Evolutionary conservation across 37 sponge, comb jelly and placozoan species (phyloP).

Genomic region (Agelas oroides): DNA sequence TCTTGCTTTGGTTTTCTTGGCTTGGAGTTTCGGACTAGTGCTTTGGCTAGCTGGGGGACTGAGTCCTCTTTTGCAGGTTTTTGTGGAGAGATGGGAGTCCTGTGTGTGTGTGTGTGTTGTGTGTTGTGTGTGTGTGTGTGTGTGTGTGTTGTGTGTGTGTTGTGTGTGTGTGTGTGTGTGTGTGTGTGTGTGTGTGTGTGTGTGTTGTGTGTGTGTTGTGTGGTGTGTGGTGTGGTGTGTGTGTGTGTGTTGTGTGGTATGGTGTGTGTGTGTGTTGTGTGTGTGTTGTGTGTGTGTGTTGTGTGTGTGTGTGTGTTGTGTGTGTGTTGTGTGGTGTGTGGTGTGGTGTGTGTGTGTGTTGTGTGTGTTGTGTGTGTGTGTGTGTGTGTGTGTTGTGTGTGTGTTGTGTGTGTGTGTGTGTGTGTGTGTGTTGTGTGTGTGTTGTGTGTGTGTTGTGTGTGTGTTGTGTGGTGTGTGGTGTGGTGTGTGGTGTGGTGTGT

Average conservation of each 20-base stretch:
- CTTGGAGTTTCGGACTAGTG: no score
- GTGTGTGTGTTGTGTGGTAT: no score
- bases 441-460: constrained; percentile 5
- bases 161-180: constrained; percentile 12
- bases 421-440: constrained; percentile 10
- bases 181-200: constrained; percentile 1
- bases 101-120: constrained; percentile 1
- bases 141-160: constrained; percentile 8
- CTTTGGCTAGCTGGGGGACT: no score
- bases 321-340: constrained; percentile 14
- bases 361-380: constrained; percentile 6
- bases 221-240: constrained; percentile 9
- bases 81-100: no score
- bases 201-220: constrained; percentile 5
- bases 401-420: constrained; percentile 9
- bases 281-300: constrained; percentile 10
- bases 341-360: constrained; percentile 2
- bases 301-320: constrained; percentile 2
- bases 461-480: not conserved
- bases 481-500: not conserved
- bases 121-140: constrained; percentile 10
- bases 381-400: constrained; percentile 10
- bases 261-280: no score
- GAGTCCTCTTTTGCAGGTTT: no score
- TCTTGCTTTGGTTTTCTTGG: no score